Percentiles rank a stretch among this genome's conserved stretches.
Conservation (phyloP, 2,888 invertebrate species). For the Miltochrista miniata region DNA sequence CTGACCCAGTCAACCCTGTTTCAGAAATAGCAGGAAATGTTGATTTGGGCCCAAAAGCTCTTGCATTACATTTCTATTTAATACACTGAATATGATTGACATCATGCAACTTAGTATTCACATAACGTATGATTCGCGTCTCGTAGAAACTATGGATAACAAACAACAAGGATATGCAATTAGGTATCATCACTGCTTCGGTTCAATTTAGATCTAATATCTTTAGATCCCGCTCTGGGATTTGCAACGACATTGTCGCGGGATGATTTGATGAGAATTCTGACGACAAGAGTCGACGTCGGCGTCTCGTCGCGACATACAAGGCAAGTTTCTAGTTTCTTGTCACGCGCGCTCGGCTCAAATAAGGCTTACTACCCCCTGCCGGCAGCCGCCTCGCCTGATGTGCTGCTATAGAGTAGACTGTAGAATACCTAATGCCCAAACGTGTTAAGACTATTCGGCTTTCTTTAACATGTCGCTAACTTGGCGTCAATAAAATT, state of each 20-base stretch:
- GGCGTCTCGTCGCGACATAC: conserved; percentile 72
- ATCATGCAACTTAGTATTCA: not conserved
- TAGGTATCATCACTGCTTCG: conserved; percentile 57
- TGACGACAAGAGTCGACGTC: conserved; percentile 68
- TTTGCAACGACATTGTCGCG: conserved; percentile 78
- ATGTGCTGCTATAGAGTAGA: conserved; percentile 66
- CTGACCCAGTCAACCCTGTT: no score
- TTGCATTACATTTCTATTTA: no score
- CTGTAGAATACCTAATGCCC: conserved; percentile 75
- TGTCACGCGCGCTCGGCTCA: conserved; percentile 79
- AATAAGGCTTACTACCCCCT: conserved; percentile 79
- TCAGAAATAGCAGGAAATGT: no score
- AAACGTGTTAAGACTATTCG: conserved; percentile 51
- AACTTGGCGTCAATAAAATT: conserved; percentile 23
- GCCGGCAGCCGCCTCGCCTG: conserved; percentile 64
- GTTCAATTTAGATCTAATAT: conserved; percentile 78
- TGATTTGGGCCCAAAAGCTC: no score
- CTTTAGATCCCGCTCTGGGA: conserved; percentile 77
- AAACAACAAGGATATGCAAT: conserved; percentile 48
- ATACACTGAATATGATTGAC: conserved; percentile 1
- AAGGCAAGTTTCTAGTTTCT: conserved; percentile 76
- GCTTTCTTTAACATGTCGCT: conserved; percentile 37
- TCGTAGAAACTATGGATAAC: conserved; percentile 30
- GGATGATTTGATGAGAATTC: conserved; percentile 81
- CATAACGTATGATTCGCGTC: conserved; percentile 26